phyloP scores from a whole-genome alignment of 2,113 vertebrate species.

The Pteropus alecto region DNA sequence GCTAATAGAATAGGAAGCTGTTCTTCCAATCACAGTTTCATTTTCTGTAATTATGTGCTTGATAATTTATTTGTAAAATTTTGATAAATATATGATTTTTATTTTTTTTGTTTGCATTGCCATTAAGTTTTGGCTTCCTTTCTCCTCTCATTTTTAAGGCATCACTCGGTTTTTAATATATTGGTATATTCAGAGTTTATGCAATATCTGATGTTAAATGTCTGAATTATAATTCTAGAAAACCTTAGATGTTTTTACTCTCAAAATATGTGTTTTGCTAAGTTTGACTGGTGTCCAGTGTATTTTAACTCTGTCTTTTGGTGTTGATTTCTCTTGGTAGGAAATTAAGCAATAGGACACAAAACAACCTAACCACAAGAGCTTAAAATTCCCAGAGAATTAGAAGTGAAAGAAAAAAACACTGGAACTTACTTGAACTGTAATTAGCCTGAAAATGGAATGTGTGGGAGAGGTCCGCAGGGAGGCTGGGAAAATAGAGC shows the following conservation, averaged over 20 bases:
- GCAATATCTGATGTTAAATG: neutral
- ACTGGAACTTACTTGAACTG: neutral
- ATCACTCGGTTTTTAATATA: neutral
- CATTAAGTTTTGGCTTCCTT: neutral
- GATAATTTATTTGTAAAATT: neutral
- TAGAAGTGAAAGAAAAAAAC: conserved; percentile 31
- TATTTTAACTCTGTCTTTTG: conserved; percentile 1
- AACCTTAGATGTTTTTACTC: neutral
- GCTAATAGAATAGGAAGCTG: no score
- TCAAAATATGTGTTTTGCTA: neutral
- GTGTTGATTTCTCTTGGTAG: conserved; percentile 12
- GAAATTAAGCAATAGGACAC: neutral
- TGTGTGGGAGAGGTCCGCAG: conserved; percentile 17
- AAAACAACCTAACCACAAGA: neutral
- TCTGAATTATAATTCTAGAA: neutral
- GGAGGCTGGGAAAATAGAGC: neutral
- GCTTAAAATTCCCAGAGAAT: conserved; percentile 40
- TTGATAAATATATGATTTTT: neutral
- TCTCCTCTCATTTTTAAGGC: neutral
- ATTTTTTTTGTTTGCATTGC: neutral
- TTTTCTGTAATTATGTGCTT: neutral
- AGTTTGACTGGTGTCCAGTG: neutral
- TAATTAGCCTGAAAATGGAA: conserved; percentile 58
- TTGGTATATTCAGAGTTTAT: neutral
- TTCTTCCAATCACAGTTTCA: neutral